Conservation (phyloP, 1,140 invertebrate genomes). For the Apis florea region DNA sequence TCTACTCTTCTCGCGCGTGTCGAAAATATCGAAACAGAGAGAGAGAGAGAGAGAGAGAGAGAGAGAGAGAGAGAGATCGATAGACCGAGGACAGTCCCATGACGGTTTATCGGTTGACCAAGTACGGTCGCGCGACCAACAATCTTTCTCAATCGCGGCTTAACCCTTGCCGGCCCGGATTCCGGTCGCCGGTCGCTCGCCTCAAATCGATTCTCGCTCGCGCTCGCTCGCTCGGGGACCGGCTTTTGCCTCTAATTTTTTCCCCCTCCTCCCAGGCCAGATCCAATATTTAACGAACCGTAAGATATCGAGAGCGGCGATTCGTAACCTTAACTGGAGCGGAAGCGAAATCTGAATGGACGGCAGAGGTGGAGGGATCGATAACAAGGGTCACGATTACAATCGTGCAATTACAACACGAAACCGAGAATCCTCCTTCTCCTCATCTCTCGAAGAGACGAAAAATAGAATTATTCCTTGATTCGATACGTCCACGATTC, state of each 20-base stretch:
- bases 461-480: no score
- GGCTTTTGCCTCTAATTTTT: not conserved
- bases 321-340: constrained; percentile 21
- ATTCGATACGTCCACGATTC: no score
- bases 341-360: constrained; percentile 20
- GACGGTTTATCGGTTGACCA: not conserved
- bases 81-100: not conserved
- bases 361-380: not conserved
- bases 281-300: constrained; percentile 5
- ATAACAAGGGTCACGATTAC: not conserved
- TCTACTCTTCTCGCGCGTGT: no score
- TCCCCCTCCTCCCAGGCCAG: not conserved
- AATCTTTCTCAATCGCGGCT: not conserved
- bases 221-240: not conserved
- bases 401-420: constrained; percentile 11
- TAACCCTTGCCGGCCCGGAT: not conserved
- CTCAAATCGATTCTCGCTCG: not conserved
- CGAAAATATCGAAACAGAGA: no score
- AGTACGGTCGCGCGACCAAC: not conserved
- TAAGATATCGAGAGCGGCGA: not conserved
- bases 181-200: not conserved
- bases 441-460: not conserved
- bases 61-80: not conserved
- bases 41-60: no score
- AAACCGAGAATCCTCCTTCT: not conserved